Conservation (phyloP, 2,797 vertebrate species). For the Trachops cirrhosus region DNA sequence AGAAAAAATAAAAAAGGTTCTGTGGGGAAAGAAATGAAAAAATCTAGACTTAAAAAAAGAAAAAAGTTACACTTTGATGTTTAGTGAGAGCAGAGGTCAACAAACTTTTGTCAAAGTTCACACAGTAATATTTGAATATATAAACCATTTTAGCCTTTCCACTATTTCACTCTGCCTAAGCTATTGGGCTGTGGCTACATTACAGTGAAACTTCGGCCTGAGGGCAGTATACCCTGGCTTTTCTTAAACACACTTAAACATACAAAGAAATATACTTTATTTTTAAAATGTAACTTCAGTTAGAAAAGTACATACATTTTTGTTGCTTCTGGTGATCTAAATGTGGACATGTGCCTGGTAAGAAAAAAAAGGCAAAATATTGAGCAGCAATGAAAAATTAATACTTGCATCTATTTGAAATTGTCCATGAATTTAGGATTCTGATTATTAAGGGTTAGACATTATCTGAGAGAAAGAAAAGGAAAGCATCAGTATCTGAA, state of each 20-base stretch:
- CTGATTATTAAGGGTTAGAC: background rate
- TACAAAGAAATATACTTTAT: background rate
- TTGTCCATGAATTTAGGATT: background rate
- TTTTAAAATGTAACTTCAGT: background rate
- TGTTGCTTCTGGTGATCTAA: slow-evolving; percentile 33
- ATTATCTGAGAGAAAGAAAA: background rate
- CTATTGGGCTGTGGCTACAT: background rate
- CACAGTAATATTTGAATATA: background rate
- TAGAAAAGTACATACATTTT: slow-evolving; percentile 55
- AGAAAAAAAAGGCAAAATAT: background rate
- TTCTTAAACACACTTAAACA: background rate
- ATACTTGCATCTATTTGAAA: background rate
- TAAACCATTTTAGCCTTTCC: background rate
- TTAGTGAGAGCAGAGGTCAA: background rate
- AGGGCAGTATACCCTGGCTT: background rate
- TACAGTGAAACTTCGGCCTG: background rate
- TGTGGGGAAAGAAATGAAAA: background rate
- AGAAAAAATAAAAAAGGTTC: background rate
- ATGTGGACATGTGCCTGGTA: slow-evolving; percentile 27
- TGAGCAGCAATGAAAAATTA: background rate
- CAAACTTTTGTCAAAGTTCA: background rate
- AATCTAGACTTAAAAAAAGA: background rate
- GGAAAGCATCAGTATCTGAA: background rate
- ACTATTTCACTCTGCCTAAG: background rate
- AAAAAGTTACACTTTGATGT: background rate